phyloP scores from a whole-genome alignment of 1,140 invertebrate species.

The Drosophila equinoxialis region DNA sequence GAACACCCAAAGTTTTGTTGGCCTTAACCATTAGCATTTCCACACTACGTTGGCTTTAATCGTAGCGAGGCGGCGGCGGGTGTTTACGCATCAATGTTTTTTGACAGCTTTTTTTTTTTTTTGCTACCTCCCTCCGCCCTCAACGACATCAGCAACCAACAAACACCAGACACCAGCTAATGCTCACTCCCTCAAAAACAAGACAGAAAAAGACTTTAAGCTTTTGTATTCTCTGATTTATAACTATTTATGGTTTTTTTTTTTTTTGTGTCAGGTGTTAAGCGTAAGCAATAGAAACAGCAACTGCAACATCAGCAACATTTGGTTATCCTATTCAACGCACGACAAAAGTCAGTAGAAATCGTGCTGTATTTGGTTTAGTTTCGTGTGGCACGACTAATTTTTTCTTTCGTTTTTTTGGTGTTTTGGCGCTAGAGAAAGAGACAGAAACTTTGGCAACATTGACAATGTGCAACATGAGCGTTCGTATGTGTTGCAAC shows the following conservation, averaged over 20 bases:
- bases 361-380: slow-evolving; percentile 77
- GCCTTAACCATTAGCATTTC: slow-evolving; percentile 70
- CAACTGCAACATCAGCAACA: slow-evolving; percentile 22
- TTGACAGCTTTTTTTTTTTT: slow-evolving; percentile 67
- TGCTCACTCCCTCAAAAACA: slow-evolving; percentile 17
- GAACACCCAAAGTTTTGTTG: slow-evolving; percentile 70
- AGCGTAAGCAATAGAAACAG: slow-evolving; percentile 41
- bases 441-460: slow-evolving; percentile 44
- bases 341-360: slow-evolving; percentile 52
- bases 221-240: slow-evolving; percentile 53
- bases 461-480: slow-evolving; percentile 43
- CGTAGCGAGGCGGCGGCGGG: slow-evolving; percentile 68
- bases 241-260: slow-evolving; percentile 53
- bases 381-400: slow-evolving; percentile 72
- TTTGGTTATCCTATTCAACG: slow-evolving; percentile 69
- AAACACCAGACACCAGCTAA: neutral
- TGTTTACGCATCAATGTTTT: slow-evolving; percentile 75
- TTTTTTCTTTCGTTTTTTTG: neutral
- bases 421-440: slow-evolving; percentile 15
- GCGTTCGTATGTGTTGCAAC: neutral
- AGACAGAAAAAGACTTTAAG: slow-evolving; percentile 2
- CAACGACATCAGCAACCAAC: neutral
- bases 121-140: neutral
- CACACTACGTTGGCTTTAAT: slow-evolving; percentile 76
- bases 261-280: slow-evolving; percentile 64